Base-by-base conservation (phyloP, 2,888 invertebrate genomes). In the Zonitis immaculata region DNA sequence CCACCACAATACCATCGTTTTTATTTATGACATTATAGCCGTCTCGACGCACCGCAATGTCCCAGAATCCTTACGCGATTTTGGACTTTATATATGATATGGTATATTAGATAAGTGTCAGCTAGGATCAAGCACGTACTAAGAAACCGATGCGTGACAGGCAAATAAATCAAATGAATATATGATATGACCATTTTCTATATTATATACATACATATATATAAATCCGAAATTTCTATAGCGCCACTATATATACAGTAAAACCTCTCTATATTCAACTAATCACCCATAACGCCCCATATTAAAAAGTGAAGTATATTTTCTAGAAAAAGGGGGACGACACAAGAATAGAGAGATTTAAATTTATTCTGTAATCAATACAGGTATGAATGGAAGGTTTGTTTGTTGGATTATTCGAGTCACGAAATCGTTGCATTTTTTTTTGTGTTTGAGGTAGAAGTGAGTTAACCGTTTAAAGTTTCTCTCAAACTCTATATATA, bases 81-180 rank as follows among this genome's bases (percentile, higher is more conserved):
- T 63, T 64, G 59, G 62, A 66, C 66, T 66, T 67, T 68, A 68
- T 66, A 66, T 65, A 63, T 66, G 66, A 66, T 66, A 67, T 67
- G 67, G 66, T 66, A 68, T 66, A 68, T 68, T 68, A 68, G 67
- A 68, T 68, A 66, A 68, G 67, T 68, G 67, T 68, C 67, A 68
- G 64, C 63, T 61, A 54, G 65, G 66, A 66, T 68, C 67, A 68
- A 57, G 61, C 60, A 65, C 62, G 66, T 56, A 65, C 59, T 62
- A 57, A 59, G 63, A 65, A 62, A 62, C 64, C 64, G 59, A 59
- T 57, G 66, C 67, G 67, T 67, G 67, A 67, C 60, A 55, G 52
- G 65, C 56, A 64, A 64, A 61, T 64, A 62, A 64, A 66, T 59
- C 60, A 65, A 62, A 35, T 16, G 44, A 54, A 54, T 47, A 44